A percentile compares a stretch with the other conserved stretches of the same genome.
Conservation (phyloP, 2,797 vertebrate genomes). For the Moxostoma hubbsi region DNA sequence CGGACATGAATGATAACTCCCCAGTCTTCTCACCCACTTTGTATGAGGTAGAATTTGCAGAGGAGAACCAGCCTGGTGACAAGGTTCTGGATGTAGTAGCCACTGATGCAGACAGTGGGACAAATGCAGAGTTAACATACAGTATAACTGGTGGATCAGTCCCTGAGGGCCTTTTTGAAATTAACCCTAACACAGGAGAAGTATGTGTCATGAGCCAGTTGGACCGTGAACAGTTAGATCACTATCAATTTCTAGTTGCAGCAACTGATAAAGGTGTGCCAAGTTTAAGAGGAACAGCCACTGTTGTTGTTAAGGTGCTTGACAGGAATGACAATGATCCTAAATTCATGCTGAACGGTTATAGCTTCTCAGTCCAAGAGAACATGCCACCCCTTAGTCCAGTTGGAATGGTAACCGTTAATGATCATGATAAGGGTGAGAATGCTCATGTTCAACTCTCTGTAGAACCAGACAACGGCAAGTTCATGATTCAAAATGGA, state of each 20-base stretch:
- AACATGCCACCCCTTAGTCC: slow-evolving; percentile 94
- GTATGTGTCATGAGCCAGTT: slow-evolving; percentile 88
- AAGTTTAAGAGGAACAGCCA: slow-evolving; percentile 91
- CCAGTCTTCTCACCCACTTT: slow-evolving; percentile 87
- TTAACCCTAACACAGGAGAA: slow-evolving; percentile 86
- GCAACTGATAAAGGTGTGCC: slow-evolving; percentile 92
- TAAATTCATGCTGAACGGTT: slow-evolving; percentile 94
- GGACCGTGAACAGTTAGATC: slow-evolving; percentile 89
- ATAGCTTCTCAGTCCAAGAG: slow-evolving; percentile 96
- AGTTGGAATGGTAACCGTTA: slow-evolving; percentile 95
- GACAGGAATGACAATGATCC: slow-evolving; percentile 99
- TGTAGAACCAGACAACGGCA: slow-evolving; percentile 94
- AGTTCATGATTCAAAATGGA: slow-evolving; percentile 96
- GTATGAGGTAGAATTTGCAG: slow-evolving; percentile 87
- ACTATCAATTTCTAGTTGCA: slow-evolving; percentile 89
- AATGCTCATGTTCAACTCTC: slow-evolving; percentile 88
- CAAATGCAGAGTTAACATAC: slow-evolving; percentile 90
- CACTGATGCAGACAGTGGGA: slow-evolving; percentile 90
- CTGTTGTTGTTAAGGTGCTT: slow-evolving; percentile 88
- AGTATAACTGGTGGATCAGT: slow-evolving; percentile 82
- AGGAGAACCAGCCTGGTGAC: slow-evolving; percentile 90
- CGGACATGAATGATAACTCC: slow-evolving; percentile 93
- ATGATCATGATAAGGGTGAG: slow-evolving; percentile 91
- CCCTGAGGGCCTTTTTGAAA: slow-evolving; percentile 85
- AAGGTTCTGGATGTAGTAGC: slow-evolving; percentile 86